Evolutionary conservation across 2,888 invertebrate species (phyloP).

Genomic region (Oconnorella tubifera): DNA sequence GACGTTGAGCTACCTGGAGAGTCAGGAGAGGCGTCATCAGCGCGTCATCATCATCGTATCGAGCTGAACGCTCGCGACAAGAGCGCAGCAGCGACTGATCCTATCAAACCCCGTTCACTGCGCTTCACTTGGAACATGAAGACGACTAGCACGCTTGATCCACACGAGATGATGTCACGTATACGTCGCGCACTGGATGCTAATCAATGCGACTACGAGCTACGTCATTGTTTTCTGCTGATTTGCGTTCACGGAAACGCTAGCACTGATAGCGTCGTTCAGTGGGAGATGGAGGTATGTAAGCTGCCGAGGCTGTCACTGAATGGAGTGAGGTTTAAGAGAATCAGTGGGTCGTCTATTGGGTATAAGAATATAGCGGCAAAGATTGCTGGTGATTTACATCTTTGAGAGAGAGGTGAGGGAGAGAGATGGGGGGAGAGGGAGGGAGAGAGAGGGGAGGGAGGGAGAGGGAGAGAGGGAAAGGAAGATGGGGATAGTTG

Average conservation of each 20-base stretch:
- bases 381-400: constrained; percentile 99
- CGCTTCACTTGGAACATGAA: constrained; percentile 99
- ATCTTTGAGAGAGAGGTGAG: too few species aligned
- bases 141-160: constrained; percentile 92
- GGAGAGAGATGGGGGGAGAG: too few species aligned
- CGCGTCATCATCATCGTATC: too few species aligned
- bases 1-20: too few species aligned
- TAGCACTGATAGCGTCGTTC: constrained; percentile 94
- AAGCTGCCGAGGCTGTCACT: constrained; percentile 95
- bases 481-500: too few species aligned
- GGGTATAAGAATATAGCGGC: constrained; percentile 99
- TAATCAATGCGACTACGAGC: constrained; percentile 99
- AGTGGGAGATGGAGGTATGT: constrained; percentile 73
- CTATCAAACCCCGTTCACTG: constrained; percentile 57
- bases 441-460: too few species aligned
- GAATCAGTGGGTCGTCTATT: constrained; percentile 76
- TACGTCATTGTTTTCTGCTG: constrained; percentile 91
- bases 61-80: too few species aligned
- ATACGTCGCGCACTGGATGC: constrained; percentile 94
- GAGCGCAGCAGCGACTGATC: too few species aligned
- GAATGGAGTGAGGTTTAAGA: constrained; percentile 82
- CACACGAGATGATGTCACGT: constrained; percentile 98
- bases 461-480: too few species aligned
- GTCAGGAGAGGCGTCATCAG: too few species aligned
- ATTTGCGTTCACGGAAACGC: constrained; percentile 99